Evolutionary conservation across 2,888 invertebrate genomes (phyloP).

Genomic region (Doris montereyensis): DNA sequence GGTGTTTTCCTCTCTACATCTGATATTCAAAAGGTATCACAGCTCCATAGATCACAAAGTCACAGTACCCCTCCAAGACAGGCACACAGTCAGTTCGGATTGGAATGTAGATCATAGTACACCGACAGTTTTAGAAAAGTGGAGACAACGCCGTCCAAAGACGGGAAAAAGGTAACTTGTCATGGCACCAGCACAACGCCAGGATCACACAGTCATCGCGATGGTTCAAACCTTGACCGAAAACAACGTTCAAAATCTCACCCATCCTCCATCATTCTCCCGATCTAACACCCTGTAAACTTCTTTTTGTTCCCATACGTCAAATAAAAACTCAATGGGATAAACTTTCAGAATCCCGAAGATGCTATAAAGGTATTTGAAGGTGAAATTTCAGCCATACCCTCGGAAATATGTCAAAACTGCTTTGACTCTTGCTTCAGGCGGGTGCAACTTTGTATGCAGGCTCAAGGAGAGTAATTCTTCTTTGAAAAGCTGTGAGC

Average conservation of each 20-base stretch:
- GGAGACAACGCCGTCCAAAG: not conserved
- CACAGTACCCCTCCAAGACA: not conserved
- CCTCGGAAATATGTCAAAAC: not conserved
- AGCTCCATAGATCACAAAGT: not conserved
- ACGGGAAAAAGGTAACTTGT: not conserved
- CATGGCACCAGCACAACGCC: too few relatives aligned
- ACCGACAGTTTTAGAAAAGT: not conserved
- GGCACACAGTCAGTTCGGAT: not conserved
- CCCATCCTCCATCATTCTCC: not conserved
- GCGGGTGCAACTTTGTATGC: not conserved
- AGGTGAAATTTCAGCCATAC: not conserved
- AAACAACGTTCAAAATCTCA: not conserved
- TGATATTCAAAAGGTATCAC: not conserved
- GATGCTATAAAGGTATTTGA: not conserved
- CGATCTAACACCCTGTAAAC: not conserved
- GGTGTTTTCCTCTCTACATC: not conserved
- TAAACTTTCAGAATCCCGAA: not conserved
- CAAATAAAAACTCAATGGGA: not conserved
- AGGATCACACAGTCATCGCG: not conserved
- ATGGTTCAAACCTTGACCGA: not conserved
- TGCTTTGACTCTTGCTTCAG: not conserved
- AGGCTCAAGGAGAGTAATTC: not conserved
- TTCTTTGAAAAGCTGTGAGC: not conserved
- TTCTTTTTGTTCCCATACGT: not conserved
- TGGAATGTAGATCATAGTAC: not conserved